Percentiles rank a stretch among this genome's conserved stretches.
These are phyloP conservation scores for Oscheius sp. DNA, from an alignment of 1,140 invertebrate genomes.

Conservation along the genomic window DNA sequence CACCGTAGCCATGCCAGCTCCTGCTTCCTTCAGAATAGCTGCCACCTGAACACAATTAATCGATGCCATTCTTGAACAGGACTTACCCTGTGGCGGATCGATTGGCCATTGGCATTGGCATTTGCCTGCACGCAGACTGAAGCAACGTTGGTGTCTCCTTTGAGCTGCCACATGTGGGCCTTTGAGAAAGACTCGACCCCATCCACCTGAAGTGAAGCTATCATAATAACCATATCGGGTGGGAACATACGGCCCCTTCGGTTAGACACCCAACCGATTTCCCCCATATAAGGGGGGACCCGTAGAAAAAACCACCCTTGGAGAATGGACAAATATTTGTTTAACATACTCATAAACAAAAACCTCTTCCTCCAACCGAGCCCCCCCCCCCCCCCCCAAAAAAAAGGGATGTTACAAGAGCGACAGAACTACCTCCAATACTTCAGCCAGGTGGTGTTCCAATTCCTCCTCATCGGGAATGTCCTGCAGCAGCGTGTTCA, in stretches of 20 bases:
- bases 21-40: slow-evolving; percentile 32
- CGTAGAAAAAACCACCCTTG: too few species aligned
- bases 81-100: slow-evolving; percentile 29
- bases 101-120: slow-evolving; percentile 50
- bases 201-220: slow-evolving; percentile 48
- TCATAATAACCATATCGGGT: too few species aligned
- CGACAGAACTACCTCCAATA: slow-evolving; percentile 46
- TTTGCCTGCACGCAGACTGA: slow-evolving; percentile 46
- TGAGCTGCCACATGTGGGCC: slow-evolving; percentile 55
- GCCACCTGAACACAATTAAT: slow-evolving; percentile 12
- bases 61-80: not conserved
- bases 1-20: slow-evolving; percentile 35
- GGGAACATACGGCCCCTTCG: too few species aligned
- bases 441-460: slow-evolving; percentile 31
- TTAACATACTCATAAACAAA: not conserved
- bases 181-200: slow-evolving; percentile 51
- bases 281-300: too few species aligned
- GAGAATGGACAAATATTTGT: too few species aligned
- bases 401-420: too few species aligned
- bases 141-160: slow-evolving; percentile 51
- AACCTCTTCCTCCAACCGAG: too few species aligned
- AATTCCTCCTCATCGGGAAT: slow-evolving; percentile 27
- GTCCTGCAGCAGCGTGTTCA: slow-evolving; percentile 54
- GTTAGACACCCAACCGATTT: too few species aligned
- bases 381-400: too few species aligned